Evolutionary conservation across 2,888 invertebrate genomes (phyloP), one percentile per base, ranked within the genome.

Genomic region (Acanthosoma haemorrhoidale): DNA sequence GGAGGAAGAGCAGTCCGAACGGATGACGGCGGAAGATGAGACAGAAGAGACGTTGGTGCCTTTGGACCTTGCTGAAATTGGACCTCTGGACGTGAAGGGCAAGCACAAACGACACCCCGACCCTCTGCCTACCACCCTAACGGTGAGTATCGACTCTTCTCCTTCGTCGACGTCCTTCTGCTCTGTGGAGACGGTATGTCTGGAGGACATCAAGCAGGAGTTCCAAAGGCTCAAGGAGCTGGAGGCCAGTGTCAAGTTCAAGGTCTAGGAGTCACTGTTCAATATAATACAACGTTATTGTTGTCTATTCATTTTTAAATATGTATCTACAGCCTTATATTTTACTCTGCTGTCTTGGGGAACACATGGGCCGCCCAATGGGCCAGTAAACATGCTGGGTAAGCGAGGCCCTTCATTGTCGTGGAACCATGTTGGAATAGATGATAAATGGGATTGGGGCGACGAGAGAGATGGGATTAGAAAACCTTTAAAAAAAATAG

Each of bases 11-110:
- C 21, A 13, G 2, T 21, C 21, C 3, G 51, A 51, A 9, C 13
- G 29, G n/a, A n/a, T 51, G 13, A 25, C 6, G 25, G 25, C 21
- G 29, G 51, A 51, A 51, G n/a, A 4, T 2, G 51, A 51, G 29
- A 3, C 29, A 6, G n/a, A 51, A 25, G 43, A 43, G n/a, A n/a
- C 5, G 6, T n/a, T 51, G n/a, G 4, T 25, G 6, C 25, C 51
- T 2, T 5, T 3, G 25, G 13, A 21, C 2, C 29, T 51, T 21
- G 25, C 51, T 6, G 51, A 51, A 6, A 13, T 25, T 25, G 51
- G 51, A 6, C 51, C 51, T 51, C 51, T 51, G n/a, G 51, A 51
- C n/a, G 51, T 51, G 25, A 51, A 51, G 51, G 51, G 51, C 25
- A 51, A 51, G 25, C 29, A 51, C 51, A 51, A 51, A n/a, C 51